Base-by-base conservation (phyloP, 1,140 invertebrate species). In the Ptiloglossa arizonensis region DNA sequence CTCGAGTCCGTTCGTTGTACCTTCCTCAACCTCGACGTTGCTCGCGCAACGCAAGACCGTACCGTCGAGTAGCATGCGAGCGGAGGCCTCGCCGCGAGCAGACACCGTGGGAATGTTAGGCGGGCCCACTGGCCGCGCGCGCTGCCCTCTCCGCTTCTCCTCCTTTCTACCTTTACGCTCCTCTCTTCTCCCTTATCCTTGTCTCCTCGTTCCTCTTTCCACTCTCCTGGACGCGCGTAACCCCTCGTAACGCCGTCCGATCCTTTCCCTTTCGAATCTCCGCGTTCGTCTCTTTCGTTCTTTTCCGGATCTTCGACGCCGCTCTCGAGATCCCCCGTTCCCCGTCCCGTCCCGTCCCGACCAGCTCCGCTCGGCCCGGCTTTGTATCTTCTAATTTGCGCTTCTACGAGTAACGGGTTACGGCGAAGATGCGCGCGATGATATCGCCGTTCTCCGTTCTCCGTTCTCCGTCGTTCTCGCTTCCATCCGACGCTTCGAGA, bases 101-200 rank as follows among this genome's bases (percentile, higher is more conserved):
- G 90, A 89, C 88, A 91, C 91, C 91, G 90, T 92, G 91, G 90
- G 91, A 92, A 92, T 89, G 86, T 91, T 90, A 90, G 90, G 90
- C 90, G 89, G 90, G 87, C 90, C 90, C 89, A 62, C 75, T 80
- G 73, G 60, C 63, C 69, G 74, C 64, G 48, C 80, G 59, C 70
- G 62, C 19, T 81, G 54, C 80, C 81, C 56, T 67, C 64, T 63
- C 62, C 41, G 57, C 46, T 29, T 27, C 24, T 52, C 19, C 59
- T 41, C 41, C 22, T 41, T 54, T 62, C 13, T 32, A n/a, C 27
- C 22, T 19, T 41, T 70, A 27, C 54, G 9, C 77, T 64, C 50
- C 80, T 56, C 66, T 73, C 79, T 67, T 56, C 46, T 72, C 46
- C 63, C 56, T 79, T 72, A 41, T 27, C 63, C 46, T 63, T 60